Base-by-base conservation (phyloP, 2,888 invertebrate species). In the Amiota mariae region DNA sequence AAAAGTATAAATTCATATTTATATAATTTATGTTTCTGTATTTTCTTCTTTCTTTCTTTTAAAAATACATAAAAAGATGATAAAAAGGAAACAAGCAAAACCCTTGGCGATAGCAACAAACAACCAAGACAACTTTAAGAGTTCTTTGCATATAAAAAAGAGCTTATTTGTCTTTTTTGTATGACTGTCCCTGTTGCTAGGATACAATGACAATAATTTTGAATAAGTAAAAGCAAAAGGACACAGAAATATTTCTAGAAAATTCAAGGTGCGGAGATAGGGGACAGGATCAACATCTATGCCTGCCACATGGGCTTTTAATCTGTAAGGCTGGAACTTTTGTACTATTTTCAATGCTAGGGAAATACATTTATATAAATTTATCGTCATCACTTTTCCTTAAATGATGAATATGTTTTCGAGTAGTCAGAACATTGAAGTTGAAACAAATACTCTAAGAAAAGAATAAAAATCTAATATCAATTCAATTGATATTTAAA, bases 111-210 rank as follows among this genome's bases (percentile, higher is more conserved):
- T 68, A 24, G 20, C 68, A n/a, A n/a, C 36, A 20, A 15, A 56
- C 15, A 49, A 8, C 48, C 18, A 49, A 20, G 12, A 56, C 51
- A 51, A 24, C 8, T 36, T 36, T 36, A 36, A 36, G 24, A 24
- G 10, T 20, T 6, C 61, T 20, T 36, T 61, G 24, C 64, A 10
- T 47, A 47, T 47, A 51, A 24, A 72, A 72, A 64, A 64, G 64
- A 54, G 83, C 84, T 85, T 85, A 82, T 83, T 83, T 85, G 81
- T 85, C 85, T 83, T 83, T 76, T 72, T 78, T 76, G 74, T 74
- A 24, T 24, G 24, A 78, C 72, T 74, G 76, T 51, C 51, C n/a
- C n/a, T 1, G 24, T 24, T 24, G 24, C 24, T 24, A 24, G 24
- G 24, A 24, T 51, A 11, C 51, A 12, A 51, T 8, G 12, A 12